phyloP scores from a whole-genome alignment of 1,140 invertebrate species.

The Calephelis nemesis region DNA sequence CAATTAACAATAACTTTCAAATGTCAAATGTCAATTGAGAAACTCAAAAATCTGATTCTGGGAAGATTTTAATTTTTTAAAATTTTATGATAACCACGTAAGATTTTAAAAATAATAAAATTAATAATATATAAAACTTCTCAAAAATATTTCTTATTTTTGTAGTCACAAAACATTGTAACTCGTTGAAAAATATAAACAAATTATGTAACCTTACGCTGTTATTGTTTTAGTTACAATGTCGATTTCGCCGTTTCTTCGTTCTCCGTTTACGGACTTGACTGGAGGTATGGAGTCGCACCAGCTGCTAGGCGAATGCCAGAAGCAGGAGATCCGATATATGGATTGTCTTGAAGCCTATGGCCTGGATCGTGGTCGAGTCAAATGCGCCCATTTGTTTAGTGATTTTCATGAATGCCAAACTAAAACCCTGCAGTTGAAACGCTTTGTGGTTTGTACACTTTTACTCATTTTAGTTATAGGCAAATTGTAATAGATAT shows the following conservation, averaged over 20 bases:
- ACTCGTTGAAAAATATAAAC: constrained; percentile 31
- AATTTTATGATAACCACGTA: no score
- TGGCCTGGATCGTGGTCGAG: constrained; percentile 79
- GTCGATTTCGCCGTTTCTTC: constrained; percentile 81
- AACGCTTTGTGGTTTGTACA: constrained; percentile 75
- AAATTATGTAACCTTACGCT: constrained; percentile 27
- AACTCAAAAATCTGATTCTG: no score
- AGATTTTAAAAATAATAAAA: no score
- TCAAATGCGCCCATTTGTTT: constrained; percentile 81
- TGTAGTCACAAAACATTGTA: constrained; percentile 32
- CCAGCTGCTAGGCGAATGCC: constrained; percentile 82
- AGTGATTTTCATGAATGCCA: constrained; percentile 85
- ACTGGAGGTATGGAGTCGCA: constrained; percentile 81
- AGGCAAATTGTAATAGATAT: background rate
- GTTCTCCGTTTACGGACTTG: constrained; percentile 84
- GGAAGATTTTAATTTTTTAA: no score
- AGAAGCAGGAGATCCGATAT: constrained; percentile 82
- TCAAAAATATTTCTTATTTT: no score
- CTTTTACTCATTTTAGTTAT: background rate
- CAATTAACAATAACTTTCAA: no score
- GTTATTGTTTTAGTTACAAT: constrained; percentile 44
- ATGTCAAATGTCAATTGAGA: no score
- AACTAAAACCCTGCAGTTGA: constrained; percentile 79
- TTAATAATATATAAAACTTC: no score
- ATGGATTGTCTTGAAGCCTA: constrained; percentile 89